phyloP scores from a whole-genome alignment of 2,888 invertebrate species.

The Nemoura dubitans region DNA sequence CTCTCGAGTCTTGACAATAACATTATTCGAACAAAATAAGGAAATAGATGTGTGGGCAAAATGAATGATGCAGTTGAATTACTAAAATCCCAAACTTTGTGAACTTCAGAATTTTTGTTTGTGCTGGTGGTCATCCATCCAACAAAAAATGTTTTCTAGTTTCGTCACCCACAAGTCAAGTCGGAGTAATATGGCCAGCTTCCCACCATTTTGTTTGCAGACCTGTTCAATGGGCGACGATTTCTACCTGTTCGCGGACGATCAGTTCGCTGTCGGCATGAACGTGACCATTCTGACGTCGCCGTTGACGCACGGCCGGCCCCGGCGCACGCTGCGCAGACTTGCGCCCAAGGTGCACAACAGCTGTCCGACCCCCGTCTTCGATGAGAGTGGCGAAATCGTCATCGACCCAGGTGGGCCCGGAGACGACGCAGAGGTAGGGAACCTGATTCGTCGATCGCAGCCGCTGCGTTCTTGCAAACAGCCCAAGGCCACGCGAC shows the following conservation, averaged over 20 bases:
- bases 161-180: too few relatives aligned
- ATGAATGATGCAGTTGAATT: too few relatives aligned
- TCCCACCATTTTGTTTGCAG: too few relatives aligned
- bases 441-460: not conserved
- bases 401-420: not conserved
- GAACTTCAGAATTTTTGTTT: too few relatives aligned
- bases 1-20: too few relatives aligned
- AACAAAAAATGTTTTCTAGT: too few relatives aligned
- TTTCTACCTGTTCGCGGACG: not conserved
- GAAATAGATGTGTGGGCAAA: too few relatives aligned
- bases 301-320: constrained; percentile 49
- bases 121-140: too few relatives aligned
- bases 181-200: too few relatives aligned
- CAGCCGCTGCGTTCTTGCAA: not conserved
- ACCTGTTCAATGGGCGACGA: not conserved
- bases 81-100: too few relatives aligned
- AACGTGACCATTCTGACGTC: constrained; percentile 41
- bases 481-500: not conserved
- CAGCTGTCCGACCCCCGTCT: not conserved
- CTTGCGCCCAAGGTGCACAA: not conserved
- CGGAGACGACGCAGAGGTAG: not conserved
- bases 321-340: not conserved
- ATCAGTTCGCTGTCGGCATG: constrained; percentile 54
- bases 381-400: too few relatives aligned
- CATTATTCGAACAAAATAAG: too few relatives aligned